Base-by-base conservation (phyloP, 2,113 vertebrate species). In the Porphyrio hochstetteri region DNA sequence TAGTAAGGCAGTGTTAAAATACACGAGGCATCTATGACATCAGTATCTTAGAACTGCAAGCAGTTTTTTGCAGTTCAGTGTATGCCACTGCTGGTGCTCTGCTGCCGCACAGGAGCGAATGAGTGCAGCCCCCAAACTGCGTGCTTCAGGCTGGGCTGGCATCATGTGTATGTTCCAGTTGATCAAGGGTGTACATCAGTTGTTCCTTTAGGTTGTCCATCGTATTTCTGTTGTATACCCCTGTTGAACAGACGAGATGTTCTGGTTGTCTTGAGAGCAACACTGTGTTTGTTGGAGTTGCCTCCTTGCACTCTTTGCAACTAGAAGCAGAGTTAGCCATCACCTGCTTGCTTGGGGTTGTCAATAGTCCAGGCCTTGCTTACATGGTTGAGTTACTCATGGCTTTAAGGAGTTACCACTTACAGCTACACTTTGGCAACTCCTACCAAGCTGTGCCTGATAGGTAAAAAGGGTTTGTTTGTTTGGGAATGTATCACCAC, bases 21-120 rank as follows among this genome's bases (percentile, higher is more conserved):
- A 85, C 42, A 19, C 8, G 53, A 33, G 64, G 42, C 90, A 74
- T 70, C 78, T 88, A 8, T 69, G 78, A 59, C 63, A 95, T 80
- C 75, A 42, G 35, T 35, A 38, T 70, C 63, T 87, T 85, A 57
- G 89, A 75, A 38, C 13, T 44, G 33, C 29, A 46, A 24, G 50
- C 83, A 29, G 27, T 3, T 64, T 72, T 75, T 65, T 91, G 68
- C 53, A 74, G 5, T 33, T 46, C 55, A 50, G 46, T 1, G 2
- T 61, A 17, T 76, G 86, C 27, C 27, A 21, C 31, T 81, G 64
- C 64, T 88, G n/a, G 57, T 35, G 13, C 56, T 65, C 82, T 20
- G 2, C 82, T 20, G 2, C 21, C 61, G 52, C 59, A 36, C 11
- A 13, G 38, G 53, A 78, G 53, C 38, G 67, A 92, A 48, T 25